These are phyloP conservation scores for Pammene aurita DNA, from an alignment of 2,888 invertebrate genomes.

Conservation along the genomic window DNA sequence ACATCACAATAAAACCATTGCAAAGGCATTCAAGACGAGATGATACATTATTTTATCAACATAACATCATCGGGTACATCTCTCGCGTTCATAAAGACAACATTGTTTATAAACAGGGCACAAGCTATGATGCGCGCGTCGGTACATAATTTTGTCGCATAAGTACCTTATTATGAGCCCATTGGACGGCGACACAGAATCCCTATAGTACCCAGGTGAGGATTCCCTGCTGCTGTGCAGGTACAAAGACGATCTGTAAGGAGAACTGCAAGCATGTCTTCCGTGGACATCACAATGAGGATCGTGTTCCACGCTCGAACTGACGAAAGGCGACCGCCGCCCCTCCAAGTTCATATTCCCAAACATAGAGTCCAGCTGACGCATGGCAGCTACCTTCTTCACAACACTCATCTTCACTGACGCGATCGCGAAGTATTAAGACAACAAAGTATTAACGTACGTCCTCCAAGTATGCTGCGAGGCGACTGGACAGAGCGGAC, in stretches of 20 bases:
- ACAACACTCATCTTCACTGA: constrained; percentile 74
- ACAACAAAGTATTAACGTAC: constrained; percentile 66
- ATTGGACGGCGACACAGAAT: constrained; percentile 76
- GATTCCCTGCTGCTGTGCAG: constrained; percentile 74
- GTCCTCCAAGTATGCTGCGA: constrained; percentile 79
- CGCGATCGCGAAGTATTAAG: constrained; percentile 53
- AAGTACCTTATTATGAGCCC: constrained; percentile 77
- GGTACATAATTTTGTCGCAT: constrained; percentile 39
- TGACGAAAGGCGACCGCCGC: constrained; percentile 72
- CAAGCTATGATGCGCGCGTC: constrained; percentile 44
- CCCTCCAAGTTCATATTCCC: constrained; percentile 85
- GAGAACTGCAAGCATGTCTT: constrained; percentile 65
- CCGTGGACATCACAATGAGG: constrained; percentile 89
- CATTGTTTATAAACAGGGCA: constrained; percentile 46
- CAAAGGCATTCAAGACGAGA: constrained; percentile 1
- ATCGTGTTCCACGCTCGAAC: constrained; percentile 82
- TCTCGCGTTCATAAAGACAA: constrained; percentile 21
- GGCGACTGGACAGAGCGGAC: constrained; percentile 76
- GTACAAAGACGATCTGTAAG: constrained; percentile 74
- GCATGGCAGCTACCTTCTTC: constrained; percentile 86
- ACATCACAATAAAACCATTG: neutral
- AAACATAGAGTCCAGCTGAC: constrained; percentile 89
- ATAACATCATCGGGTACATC: neutral
- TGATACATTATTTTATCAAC: neutral
- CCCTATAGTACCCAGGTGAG: constrained; percentile 84